Evolutionary conservation across 37 sponge, comb jelly and placozoan species (phyloP).

Genomic region (Diacarnus erythraeanus): DNA sequence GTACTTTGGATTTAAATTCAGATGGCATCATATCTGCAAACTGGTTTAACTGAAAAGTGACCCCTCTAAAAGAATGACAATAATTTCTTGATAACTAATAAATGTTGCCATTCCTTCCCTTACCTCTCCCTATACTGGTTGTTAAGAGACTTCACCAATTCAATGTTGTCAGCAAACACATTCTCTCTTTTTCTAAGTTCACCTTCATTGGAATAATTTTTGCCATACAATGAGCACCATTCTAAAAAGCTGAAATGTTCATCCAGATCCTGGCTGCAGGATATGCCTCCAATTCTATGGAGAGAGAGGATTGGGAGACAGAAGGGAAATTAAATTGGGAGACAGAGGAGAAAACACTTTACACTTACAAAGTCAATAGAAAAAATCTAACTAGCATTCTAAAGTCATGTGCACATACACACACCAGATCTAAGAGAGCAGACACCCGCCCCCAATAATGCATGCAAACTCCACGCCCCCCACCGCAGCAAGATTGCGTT

Average conservation of each 20-base stretch:
- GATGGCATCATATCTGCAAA: slow-evolving; percentile 74
- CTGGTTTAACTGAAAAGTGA: slow-evolving; percentile 63
- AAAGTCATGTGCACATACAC: no score
- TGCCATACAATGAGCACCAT: slow-evolving; percentile 33
- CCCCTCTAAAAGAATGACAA: slow-evolving; percentile 17
- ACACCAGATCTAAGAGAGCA: no score
- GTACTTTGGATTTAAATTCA: slow-evolving; percentile 64
- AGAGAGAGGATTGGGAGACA: no score
- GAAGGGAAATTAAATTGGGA: no score
- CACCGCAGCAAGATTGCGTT: no score
- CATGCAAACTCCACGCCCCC: no score
- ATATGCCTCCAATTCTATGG: neutral
- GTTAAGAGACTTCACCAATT: slow-evolving; percentile 36
- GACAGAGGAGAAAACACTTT: no score
- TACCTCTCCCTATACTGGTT: slow-evolving; percentile 22
- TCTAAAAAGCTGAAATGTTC: slow-evolving; percentile 6
- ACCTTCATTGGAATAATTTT: slow-evolving; percentile 11
- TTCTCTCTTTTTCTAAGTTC: slow-evolving; percentile 10
- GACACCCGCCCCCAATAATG: no score
- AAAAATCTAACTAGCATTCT: no score
- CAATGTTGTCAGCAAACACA: slow-evolving; percentile 22
- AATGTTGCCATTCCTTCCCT: neutral
- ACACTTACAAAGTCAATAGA: no score
- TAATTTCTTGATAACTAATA: neutral
- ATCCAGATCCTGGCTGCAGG: neutral